Evolutionary conservation across 2,888 invertebrate species (phyloP).

Genomic region (Aquatica leii): DNA sequence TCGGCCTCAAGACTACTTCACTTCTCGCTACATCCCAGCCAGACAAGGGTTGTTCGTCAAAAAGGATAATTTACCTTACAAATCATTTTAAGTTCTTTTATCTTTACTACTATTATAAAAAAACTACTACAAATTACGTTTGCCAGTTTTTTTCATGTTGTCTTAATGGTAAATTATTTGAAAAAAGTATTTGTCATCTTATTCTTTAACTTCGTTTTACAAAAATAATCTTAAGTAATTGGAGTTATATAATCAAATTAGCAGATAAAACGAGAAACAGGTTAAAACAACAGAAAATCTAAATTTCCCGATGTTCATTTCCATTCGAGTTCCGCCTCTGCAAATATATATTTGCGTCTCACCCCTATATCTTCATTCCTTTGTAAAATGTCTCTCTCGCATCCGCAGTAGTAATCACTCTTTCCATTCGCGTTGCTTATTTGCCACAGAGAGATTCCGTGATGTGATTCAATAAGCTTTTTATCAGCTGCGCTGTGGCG

Average conservation of each 20-base stretch:
- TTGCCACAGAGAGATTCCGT: constrained; percentile 52
- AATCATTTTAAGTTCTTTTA: constrained; percentile 21
- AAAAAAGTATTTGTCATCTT: neutral
- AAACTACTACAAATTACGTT: neutral
- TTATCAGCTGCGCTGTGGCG: constrained; percentile 49
- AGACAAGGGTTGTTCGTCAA: constrained; percentile 49
- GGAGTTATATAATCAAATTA: constrained; percentile 29
- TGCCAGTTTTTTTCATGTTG: too few species aligned
- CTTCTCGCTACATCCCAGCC: constrained; percentile 62
- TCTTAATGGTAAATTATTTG: neutral
- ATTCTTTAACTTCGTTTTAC: neutral
- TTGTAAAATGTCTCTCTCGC: constrained; percentile 33
- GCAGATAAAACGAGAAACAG: constrained; percentile 39
- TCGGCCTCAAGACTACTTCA: constrained; percentile 79
- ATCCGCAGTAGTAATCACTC: constrained; percentile 41
- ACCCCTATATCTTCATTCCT: constrained; percentile 29
- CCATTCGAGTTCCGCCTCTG: constrained; percentile 36
- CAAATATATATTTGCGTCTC: constrained; percentile 33
- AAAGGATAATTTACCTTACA: constrained; percentile 40
- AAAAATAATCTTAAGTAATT: constrained; percentile 12
- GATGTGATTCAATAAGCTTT: constrained; percentile 58
- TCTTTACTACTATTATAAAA: constrained; percentile 6
- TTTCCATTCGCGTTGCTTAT: constrained; percentile 45
- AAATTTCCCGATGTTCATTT: constrained; percentile 33
- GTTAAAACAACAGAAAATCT: constrained; percentile 43